Base-by-base conservation (phyloP, 2,797 vertebrate species). In the Melanotaenia nigrans region DNA sequence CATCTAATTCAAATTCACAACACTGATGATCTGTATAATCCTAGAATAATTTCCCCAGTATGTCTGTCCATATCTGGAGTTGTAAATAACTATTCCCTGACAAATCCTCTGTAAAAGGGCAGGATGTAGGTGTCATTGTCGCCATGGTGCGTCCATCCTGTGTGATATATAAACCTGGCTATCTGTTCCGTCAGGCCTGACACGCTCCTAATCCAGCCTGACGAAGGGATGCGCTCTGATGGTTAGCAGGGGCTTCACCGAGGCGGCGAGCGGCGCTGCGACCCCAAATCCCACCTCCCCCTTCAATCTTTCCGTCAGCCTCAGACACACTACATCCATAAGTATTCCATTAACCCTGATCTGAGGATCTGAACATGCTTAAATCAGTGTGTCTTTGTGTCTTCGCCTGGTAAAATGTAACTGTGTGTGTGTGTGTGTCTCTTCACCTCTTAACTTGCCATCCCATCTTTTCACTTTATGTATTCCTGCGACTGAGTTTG, bases 321-420 rank as follows among this genome's bases (percentile, higher is more conserved):
- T 71, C 78, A 71, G 78, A 85, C 73, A 76, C 79, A 80, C 87
- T 83, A 90, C 83, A 86, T 88, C 85, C 79, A 75, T 92, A 92
- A 94, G 92, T 87, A 93, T 93, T 89, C 92, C 81, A 93, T 94
- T 93, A 93, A 92, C 90, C 90, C 72, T 56, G 42, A 86, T 81
- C 85, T 88, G 89, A 89, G 78, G 85, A 89, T 82, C 85, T 71
- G 78, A 83, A 72, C 81, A 58, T 13, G 77, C 79, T 74, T 86
- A 85, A 87, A 89, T 82, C 83, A 61, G 18, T 70, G 32, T 10
- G 18, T 61, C 10, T 81, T 33, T 81, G 68, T 68, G 65, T 83
- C 68, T 84, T 47, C 69, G 64, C 68, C 33, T 65, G 65, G 53
- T 73, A 75, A 81, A 68, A 79, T 73, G 66, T 55, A 61, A 74